Evolutionary conservation across 2,113 vertebrate genomes (phyloP), one percentile per base, ranked within the genome.

Genomic region (Pygoscelis antarcticus): DNA sequence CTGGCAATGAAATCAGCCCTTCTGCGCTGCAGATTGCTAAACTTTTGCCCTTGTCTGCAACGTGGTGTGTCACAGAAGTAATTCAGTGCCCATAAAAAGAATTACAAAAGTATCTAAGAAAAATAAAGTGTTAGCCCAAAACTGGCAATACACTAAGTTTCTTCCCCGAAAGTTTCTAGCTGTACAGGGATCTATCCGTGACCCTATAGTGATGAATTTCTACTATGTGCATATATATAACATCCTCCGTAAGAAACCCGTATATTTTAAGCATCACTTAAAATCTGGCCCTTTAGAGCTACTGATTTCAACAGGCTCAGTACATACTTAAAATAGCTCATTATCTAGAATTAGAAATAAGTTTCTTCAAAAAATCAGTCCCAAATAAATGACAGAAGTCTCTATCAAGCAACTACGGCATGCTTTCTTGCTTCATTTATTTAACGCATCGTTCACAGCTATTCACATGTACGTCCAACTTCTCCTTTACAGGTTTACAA

Each of bases 11-110:
- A 93, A 93, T 76, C 89, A 75, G 91, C 86, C 47, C 89, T 96
- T 96, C 91, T 97, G 96, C 74, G 34, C n/a, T 1, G 93, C 95
- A 85, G 55, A 96, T 86, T 93, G 93, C 87, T 96, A 79, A 95
- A 96, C 94, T 93, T 93, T 85, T 94, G 89, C 95, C 95, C 91
- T 91, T 76, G 74, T 51, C 66, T 94, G 87, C 82, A 60, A 83
- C 16, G 66, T 80, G 71, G 79, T 71, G 75, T 90, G 51, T 80
- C 68, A 36, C 60, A 68, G n/a, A 91, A 90, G 66, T 47, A 90
- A 85, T 34, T 62, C 85, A 30, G 57, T 7, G 52, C 7, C 55
- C 58, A 57, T 30, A 93, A 72, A 87, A 94, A 76, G 46, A 94
- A 62, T 55, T 77, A 62, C 13, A 88, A 26, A 62, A 80, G 62